These are phyloP conservation scores for Mongoloraphidia duomilia DNA, from an alignment of 2,888 invertebrate genomes.

Conservation along the genomic window DNA sequence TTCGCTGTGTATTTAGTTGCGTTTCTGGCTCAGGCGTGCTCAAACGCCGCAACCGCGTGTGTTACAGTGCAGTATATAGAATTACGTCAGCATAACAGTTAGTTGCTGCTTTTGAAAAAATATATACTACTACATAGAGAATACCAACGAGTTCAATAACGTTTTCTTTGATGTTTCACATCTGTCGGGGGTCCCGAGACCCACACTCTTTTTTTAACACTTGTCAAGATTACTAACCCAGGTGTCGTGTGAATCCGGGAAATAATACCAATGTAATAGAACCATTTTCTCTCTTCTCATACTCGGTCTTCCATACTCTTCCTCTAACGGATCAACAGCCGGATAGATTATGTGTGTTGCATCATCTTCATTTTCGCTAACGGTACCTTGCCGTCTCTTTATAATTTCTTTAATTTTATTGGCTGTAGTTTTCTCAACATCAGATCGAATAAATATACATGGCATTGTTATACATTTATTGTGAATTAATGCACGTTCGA, in stretches of 20 bases:
- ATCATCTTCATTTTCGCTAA: slow-evolving; percentile 67
- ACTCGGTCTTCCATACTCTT: slow-evolving; percentile 81
- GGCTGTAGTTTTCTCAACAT: slow-evolving; percentile 69
- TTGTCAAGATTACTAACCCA: slow-evolving; percentile 40
- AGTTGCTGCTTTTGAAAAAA: too few species aligned
- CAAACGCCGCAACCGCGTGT: too few species aligned
- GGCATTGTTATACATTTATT: slow-evolving; percentile 70
- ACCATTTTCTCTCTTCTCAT: slow-evolving; percentile 68
- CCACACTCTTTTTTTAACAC: too few species aligned
- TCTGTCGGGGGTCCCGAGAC: too few species aligned
- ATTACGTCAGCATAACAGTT: too few species aligned
- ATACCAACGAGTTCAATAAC: too few species aligned
- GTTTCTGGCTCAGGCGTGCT: too few species aligned
- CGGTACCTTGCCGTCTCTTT: slow-evolving; percentile 66
- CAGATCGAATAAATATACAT: slow-evolving; percentile 64
- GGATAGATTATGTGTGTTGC: slow-evolving; percentile 89
- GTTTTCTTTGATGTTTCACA: too few species aligned
- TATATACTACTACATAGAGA: too few species aligned
- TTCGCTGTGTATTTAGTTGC: too few species aligned
- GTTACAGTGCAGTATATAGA: too few species aligned
- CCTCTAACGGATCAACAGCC: slow-evolving; percentile 68
- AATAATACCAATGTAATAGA: slow-evolving; percentile 91
- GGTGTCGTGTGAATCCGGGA: slow-evolving; percentile 85
- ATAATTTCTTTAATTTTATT: slow-evolving; percentile 78
- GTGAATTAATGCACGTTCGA: slow-evolving; percentile 69